Base-by-base conservation (phyloP, 2,113 vertebrate genomes). In the Rostratula benghalensis region DNA sequence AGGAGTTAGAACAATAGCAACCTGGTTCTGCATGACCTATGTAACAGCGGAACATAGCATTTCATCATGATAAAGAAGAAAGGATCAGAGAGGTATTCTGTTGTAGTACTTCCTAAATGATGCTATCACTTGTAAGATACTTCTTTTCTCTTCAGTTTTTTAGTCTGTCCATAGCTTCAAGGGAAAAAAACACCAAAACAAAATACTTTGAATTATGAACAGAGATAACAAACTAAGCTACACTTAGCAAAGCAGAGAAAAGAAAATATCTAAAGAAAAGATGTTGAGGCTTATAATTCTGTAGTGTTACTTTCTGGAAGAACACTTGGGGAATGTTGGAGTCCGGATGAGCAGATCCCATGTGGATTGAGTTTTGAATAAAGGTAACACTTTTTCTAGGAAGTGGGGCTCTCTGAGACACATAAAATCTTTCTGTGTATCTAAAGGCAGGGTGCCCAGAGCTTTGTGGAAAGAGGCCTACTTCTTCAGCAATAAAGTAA, bases 401-500 rank as follows among this genome's bases (percentile, higher is more conserved):
- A 83, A 74, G 13, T 75, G 28, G n/a, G 7, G 9, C 80, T 93
- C 83, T 94, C 54, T 74, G 78, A 85, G 87, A 76, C 13, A 2
- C 48, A 31, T 67, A 20, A 50, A 83, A 60, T 85, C 18, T 75
- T 94, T 78, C 75, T 91, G 30, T 82, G 59, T 73, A 61, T 59
- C 43, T 70, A 68, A 79, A 85, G 87, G 84, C 87, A 90, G 37
- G 4, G 37, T 95, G 77, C 94, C 80, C 63, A 83, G 83, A 94
- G 48, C 46, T 94, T 87, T 89, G 71, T 96, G 84, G 79, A 83
- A 89, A 39, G 53, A 48, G 41, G 59, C 30, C 59, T 95, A 54
- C 63, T 82, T 95, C 46, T 96, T 95, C 59, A 77, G 83, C 45
- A 90, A 92, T 48, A 50, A 91, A 95, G 50, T 70, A 90, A 93